A percentile compares a stretch with the other conserved stretches of the same genome.
Conservation (phyloP, 2,888 invertebrate species). For the Xanthorhoe designata region DNA sequence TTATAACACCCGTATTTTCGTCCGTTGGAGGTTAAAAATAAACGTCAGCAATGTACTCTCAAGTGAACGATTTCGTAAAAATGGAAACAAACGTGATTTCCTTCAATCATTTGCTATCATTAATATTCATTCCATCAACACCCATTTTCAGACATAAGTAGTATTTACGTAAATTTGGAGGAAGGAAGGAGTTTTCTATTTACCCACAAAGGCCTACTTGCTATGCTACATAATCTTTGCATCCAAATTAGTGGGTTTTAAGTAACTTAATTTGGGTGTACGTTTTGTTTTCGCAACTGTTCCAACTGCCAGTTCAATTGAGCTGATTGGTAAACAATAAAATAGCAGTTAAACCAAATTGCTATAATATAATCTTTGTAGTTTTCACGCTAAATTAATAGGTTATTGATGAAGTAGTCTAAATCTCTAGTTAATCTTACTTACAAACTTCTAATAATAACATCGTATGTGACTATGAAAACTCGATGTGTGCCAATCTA, state of each 20-base stretch:
- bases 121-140: conserved; percentile 14
- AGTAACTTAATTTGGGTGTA: conserved; percentile 30
- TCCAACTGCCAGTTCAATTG: conserved; percentile 37
- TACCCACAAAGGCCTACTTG: conserved; percentile 20
- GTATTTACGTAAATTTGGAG: conserved; percentile 25
- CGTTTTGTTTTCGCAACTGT: conserved; percentile 33
- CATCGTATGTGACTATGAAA: conserved; percentile 40
- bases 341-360: conserved; percentile 20
- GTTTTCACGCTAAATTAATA: not conserved
- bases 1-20: too few species aligned
- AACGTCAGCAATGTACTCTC: not conserved
- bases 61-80: conserved; percentile 11
- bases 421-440: conserved; percentile 31
- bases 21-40: too few species aligned
- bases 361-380: not conserved
- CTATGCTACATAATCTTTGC: conserved; percentile 23
- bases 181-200: conserved; percentile 34
- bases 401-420: not conserved
- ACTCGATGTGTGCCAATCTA: conserved; percentile 35
- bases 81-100: conserved; percentile 9
- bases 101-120: conserved; percentile 10
- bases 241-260: conserved; percentile 19
- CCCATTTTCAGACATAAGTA: conserved; percentile 7
- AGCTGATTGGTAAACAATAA: conserved; percentile 35
- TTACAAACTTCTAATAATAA: conserved; percentile 42